Evolutionary conservation across 2,888 invertebrate species (phyloP).

Genomic region (Pristionchus arcanus): DNA sequence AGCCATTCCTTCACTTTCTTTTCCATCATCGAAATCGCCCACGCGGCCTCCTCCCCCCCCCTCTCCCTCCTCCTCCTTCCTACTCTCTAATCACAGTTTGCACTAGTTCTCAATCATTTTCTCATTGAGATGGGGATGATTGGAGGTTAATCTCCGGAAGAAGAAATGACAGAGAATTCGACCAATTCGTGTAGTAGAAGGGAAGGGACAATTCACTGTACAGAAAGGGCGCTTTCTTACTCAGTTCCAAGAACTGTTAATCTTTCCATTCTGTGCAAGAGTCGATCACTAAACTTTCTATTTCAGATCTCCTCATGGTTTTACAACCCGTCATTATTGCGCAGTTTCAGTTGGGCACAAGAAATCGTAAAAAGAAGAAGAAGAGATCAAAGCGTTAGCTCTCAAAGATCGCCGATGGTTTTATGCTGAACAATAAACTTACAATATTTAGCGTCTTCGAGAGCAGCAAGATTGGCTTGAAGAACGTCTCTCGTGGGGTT

Average conservation of each 20-base stretch:
- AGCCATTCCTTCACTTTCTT: slow-evolving; percentile 2
- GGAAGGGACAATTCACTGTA: not conserved
- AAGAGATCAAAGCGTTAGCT: not conserved
- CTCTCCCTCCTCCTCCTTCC: not conserved
- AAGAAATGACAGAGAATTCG: not conserved
- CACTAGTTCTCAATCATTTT: slow-evolving; percentile 37
- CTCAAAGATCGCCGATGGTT: not conserved
- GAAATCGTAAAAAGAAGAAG: not conserved
- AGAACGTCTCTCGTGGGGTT: slow-evolving; percentile 93
- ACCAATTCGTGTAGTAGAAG: slow-evolving; percentile 1
- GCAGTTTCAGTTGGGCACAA: not conserved
- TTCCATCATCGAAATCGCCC: not conserved
- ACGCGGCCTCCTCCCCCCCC: not conserved
- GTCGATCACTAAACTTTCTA: not conserved
- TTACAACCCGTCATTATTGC: slow-evolving; percentile 4
- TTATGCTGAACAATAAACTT: slow-evolving; percentile 10
- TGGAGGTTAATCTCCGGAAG: not conserved
- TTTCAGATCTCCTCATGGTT: slow-evolving; percentile 10
- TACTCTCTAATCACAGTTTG: slow-evolving; percentile 34
- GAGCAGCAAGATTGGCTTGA: slow-evolving; percentile 91
- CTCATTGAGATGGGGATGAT: not conserved
- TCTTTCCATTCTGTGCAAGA: slow-evolving; percentile 7
- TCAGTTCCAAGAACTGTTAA: not conserved
- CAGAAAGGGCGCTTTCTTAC: not conserved
- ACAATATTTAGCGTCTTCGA: slow-evolving; percentile 92